phyloP scores from a whole-genome alignment of 2,888 invertebrate species.

The Crioceris asparagi region DNA sequence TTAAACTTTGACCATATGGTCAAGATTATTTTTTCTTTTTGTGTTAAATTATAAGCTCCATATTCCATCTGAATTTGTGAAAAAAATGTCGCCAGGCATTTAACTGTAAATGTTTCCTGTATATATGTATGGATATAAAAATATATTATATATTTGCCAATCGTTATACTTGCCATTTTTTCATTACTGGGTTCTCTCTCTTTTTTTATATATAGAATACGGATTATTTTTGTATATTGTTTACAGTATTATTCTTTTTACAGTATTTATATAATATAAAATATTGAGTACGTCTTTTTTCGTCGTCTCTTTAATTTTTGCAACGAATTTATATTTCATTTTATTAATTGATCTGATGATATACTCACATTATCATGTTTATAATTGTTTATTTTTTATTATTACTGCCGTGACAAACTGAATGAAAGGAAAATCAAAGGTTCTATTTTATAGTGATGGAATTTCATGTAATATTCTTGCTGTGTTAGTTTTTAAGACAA shows the following conservation, averaged over 20 bases:
- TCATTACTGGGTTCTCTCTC: conserved; percentile 17
- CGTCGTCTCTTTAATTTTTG: conserved; percentile 12
- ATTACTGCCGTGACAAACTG: too few species aligned
- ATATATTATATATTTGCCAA: conserved; percentile 27
- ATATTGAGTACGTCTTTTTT: conserved; percentile 21
- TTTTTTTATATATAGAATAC: conserved; percentile 14
- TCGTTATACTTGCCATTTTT: conserved; percentile 28
- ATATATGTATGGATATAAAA: conserved; percentile 31
- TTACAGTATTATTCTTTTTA: conserved; percentile 29
- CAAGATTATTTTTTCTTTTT: background rate
- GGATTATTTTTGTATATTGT: conserved; percentile 29
- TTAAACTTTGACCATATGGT: too few species aligned
- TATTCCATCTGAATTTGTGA: too few species aligned
- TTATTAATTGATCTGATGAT: conserved; percentile 4
- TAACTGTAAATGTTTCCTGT: conserved; percentile 29
- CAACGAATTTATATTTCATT: conserved; percentile 17
- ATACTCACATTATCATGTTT: too few species aligned
- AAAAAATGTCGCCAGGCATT: conserved; percentile 1
- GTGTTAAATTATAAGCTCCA: too few species aligned
- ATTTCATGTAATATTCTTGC: too few species aligned
- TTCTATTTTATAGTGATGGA: too few species aligned
- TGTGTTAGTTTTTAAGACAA: too few species aligned
- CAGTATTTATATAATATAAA: conserved; percentile 25
- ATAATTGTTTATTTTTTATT: too few species aligned
- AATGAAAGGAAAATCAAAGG: too few species aligned